Evolutionary conservation across 1,140 invertebrate species (phyloP), one percentile per base, ranked within the genome.

Genomic region (Caerostris darwini): DNA sequence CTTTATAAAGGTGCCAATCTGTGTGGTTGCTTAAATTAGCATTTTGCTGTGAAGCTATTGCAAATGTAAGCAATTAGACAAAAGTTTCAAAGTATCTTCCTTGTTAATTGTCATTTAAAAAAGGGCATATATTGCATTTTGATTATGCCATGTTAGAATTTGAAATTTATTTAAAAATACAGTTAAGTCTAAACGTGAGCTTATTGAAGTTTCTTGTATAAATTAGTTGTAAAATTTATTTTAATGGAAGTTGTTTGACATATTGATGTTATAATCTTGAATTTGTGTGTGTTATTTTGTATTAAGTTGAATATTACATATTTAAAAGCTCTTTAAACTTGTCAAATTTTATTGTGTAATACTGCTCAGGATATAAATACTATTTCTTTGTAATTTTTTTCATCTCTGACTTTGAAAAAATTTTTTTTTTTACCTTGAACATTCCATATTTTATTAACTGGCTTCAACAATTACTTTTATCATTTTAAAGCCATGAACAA

Each of bases 81-180:
- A 58, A 88, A 19, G 56, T 88, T 88, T 88, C 86, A 88, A 88
- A 88, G 86, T 88, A 88, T 64, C 64, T 88, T 64, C 58, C 34
- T 81, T 19, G 5, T 34, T n/a, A 50, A 14, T 64, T 88, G 50
- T 57, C 58, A 81, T 34, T 64, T 64, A 50, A 34, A 58, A 57
- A 57, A 17, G 6, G 10, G 19, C 56, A 19, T n/a, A 58, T 34
- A 8, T 17, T 14, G 56, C 7, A 10, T 58, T 50, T 64, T 64
- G 61, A 34, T 67, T 53, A 59, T 53, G 14, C 19, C 50, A 57
- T 64, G 14, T 61, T 64, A 64, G n/a, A 88, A 54, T 10, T 14
- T 8, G 57, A 83, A 83, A 83, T 56, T 10, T 14, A 83, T 58
- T 19, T 12, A 12, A 12, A 50, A 57, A 58, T 83, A 14, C 54